Percentiles rank a stretch among this genome's conserved stretches.
Conservation (phyloP, 2,113 vertebrate genomes). For the Tupaia chinensis region DNA sequence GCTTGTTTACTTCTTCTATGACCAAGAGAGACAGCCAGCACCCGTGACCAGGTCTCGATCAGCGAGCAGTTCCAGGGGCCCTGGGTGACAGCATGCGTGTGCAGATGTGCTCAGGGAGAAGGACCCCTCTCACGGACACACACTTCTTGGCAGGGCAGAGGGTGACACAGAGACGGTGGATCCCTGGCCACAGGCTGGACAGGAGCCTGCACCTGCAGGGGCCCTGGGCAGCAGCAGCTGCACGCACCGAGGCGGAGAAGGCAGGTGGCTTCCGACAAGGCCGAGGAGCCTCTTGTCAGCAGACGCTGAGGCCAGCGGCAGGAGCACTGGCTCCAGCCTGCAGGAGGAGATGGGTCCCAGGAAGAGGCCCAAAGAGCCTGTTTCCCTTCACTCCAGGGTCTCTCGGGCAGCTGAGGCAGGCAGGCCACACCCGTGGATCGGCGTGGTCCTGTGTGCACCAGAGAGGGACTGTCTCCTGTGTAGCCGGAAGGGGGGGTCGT, state of each 20-base stretch:
- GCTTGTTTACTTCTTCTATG: no score
- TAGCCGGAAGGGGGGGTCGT: no score
- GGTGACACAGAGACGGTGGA: not conserved
- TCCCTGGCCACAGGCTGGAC: conserved; percentile 1
- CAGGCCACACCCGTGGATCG: not conserved
- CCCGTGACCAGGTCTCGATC: no score
- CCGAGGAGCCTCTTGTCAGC: conserved; percentile 74
- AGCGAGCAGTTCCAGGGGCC: no score
- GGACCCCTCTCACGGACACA: no score
- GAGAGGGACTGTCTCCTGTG: no score
- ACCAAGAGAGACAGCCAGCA: no score
- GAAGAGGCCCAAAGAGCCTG: not conserved
- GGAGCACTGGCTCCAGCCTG: no score
- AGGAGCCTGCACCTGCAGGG: not conserved
- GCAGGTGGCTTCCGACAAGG: conserved; percentile 76
- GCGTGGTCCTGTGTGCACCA: no score
- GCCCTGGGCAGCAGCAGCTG: conserved; percentile 26
- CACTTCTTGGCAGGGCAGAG: not conserved
- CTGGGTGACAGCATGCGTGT: no score
- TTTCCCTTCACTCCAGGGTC: conserved; percentile 12
- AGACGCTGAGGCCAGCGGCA: conserved; percentile 57
- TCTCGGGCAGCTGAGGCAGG: not conserved
- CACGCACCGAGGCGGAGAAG: conserved; percentile 52
- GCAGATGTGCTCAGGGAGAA: no score
- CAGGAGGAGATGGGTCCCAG: not conserved